Evolutionary conservation across 2,888 invertebrate species (phyloP).

Genomic region (Pyrrhia umbra): DNA sequence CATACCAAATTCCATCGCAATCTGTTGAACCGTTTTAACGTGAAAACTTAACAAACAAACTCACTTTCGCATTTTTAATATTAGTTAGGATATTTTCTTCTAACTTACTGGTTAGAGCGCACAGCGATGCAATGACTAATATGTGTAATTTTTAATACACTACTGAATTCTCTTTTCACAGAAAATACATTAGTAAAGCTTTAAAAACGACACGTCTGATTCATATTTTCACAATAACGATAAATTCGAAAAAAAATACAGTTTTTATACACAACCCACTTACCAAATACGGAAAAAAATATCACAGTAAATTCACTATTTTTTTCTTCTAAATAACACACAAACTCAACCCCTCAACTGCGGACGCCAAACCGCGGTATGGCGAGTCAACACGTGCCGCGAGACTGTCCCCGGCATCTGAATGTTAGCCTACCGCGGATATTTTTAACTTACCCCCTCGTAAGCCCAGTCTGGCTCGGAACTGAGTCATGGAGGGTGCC

Average conservation of each 20-base stretch:
- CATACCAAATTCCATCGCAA: too few species aligned
- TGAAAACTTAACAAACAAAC: too few species aligned
- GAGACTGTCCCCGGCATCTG: conserved; percentile 68
- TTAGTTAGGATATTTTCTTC: too few species aligned
- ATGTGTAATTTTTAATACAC: too few species aligned
- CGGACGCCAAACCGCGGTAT: conserved; percentile 35
- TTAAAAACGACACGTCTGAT: too few species aligned
- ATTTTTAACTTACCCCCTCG: conserved; percentile 86
- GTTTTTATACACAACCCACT: conserved; percentile 5
- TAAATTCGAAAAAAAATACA: not conserved
- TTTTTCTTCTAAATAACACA: conserved; percentile 1
- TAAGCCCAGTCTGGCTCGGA: conserved; percentile 60
- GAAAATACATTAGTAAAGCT: too few species aligned
- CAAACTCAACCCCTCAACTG: conserved; percentile 27
- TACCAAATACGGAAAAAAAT: conserved; percentile 13
- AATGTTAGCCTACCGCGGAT: conserved; percentile 68
- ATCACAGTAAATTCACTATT: conserved; percentile 13
- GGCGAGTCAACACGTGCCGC: conserved; percentile 60
- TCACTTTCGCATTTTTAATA: too few species aligned
- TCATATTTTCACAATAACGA: not conserved
- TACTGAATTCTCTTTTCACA: too few species aligned
- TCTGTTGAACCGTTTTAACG: too few species aligned
- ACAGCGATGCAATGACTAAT: too few species aligned
- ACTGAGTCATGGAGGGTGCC: conserved; percentile 70
- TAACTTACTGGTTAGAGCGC: too few species aligned